phyloP scores from a whole-genome alignment of 1,140 invertebrate genomes.

The Panagrolaimus sp. region DNA sequence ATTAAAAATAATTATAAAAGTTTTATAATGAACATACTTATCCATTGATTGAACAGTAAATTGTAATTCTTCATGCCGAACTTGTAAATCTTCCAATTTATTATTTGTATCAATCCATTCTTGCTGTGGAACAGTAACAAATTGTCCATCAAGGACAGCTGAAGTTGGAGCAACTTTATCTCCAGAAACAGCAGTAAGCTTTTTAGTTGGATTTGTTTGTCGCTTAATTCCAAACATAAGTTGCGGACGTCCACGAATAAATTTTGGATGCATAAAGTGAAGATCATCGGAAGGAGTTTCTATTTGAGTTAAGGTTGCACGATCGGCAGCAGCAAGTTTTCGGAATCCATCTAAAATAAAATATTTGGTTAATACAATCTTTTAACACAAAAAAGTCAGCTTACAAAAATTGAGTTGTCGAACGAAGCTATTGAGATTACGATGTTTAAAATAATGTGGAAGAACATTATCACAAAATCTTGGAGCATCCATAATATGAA shows the following conservation, averaged over 20 bases:
- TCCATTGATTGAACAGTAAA: constrained; percentile 4
- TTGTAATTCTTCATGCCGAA: background rate
- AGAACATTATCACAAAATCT: constrained; percentile 30
- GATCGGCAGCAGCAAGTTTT: constrained; percentile 13
- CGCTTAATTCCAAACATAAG: constrained; percentile 19
- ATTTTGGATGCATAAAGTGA: constrained; percentile 11
- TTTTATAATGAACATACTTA: background rate
- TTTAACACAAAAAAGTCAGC: background rate
- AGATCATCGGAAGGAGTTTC: constrained; percentile 17
- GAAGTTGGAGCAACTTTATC: background rate
- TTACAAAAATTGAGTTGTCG: constrained; percentile 25
- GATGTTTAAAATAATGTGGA: constrained; percentile 38
- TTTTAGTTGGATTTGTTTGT: constrained; percentile 16
- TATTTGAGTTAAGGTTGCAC: background rate
- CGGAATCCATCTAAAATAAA: constrained; percentile 17
- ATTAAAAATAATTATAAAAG: background rate
- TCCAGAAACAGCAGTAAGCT: background rate
- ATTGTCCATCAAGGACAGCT: background rate
- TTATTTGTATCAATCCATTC: background rate
- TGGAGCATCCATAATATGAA: constrained; percentile 31
- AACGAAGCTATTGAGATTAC: constrained; percentile 28
- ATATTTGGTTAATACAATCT: background rate
- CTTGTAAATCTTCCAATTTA: background rate
- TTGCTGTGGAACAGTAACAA: background rate
- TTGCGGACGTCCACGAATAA: constrained; percentile 13